Evolutionary conservation across 2,888 invertebrate species (phyloP), one percentile per base, ranked within the genome.

Genomic region (Leptopilina myrica): DNA sequence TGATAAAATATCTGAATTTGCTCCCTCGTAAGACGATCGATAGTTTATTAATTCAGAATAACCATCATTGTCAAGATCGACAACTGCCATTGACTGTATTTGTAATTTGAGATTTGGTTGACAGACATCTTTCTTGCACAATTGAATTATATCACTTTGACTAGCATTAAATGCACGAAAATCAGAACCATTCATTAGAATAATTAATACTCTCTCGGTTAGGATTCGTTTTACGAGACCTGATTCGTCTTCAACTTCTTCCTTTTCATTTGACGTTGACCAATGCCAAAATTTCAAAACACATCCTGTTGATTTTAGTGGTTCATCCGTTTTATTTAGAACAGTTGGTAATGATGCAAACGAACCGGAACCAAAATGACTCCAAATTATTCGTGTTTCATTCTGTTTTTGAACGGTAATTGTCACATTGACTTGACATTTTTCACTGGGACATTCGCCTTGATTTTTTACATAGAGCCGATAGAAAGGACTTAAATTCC

Each of bases 241-340:
- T 20, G 80, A 67, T 64, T 76, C 73, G 5, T 65, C 11, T 5
- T 75, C 64, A 64, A 69, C 20, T 15, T 77, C 76, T 15, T 77
- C 76, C 90, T 92, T 93, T 11, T 2, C 65, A 77, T 82, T 79
- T 12, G 76, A 15, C 90, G 93, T 93, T 82, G 93, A 93, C 96
- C 96, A 97, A 88, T 96, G 95, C 96, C 97, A 97, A 91, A 96
- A 95, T 92, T 97, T 97, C 85, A 97, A 92, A 20, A 96, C 95
- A 91, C 96, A 97, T 0, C 97, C 96, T 76, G 94, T 93, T 82
- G 95, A 93, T 73, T 94, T 93, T 26, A 69, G 79, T 0, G 93
- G 92, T 85, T 93, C 93, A 67, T 78, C 92, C 77, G 84, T 91
- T 87, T 80, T 87, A 78, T 88, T 87, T 77, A 96, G 94, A 8